These are phyloP conservation scores for Neogobius melanostomus DNA, from an alignment of 2,113 vertebrate genomes.

Conservation along the genomic window DNA sequence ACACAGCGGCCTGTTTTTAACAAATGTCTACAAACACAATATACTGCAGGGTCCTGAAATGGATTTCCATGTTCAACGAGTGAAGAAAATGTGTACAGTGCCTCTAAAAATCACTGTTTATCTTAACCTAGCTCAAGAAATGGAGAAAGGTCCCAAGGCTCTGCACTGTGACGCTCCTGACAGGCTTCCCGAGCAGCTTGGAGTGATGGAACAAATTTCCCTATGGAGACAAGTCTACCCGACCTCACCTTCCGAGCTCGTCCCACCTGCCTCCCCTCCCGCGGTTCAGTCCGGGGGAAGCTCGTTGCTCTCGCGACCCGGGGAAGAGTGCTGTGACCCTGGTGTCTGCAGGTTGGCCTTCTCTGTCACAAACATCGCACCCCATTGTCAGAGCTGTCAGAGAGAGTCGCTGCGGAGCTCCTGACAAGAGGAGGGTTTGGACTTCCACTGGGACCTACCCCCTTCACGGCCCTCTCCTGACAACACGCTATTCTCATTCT, in stretches of 20 bases:
- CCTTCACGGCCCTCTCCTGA: neutral
- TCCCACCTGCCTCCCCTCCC: constrained; percentile 4
- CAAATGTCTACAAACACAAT: no score
- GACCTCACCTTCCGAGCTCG: constrained; percentile 3
- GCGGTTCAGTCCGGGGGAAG: constrained; percentile 45
- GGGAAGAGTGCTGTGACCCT: constrained; percentile 44
- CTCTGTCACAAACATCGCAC: constrained; percentile 59
- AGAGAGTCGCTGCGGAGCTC: constrained; percentile 26
- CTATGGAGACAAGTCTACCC: neutral
- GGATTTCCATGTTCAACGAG: no score
- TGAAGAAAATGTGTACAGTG: neutral
- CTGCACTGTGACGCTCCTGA: neutral
- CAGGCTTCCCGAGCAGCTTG: neutral
- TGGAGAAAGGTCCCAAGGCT: neutral
- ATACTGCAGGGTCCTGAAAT: no score
- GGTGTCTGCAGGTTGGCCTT: constrained; percentile 34
- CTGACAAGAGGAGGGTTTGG: constrained; percentile 61
- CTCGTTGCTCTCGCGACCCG: constrained; percentile 49
- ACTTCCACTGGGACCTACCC: constrained; percentile 44
- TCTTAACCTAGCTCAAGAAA: neutral
- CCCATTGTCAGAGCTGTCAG: constrained; percentile 69
- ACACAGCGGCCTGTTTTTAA: no score
- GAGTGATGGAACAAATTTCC: neutral
- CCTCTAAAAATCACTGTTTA: neutral
- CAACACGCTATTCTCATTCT: constrained; percentile 51